Evolutionary conservation across 2,888 invertebrate genomes (phyloP), one percentile per base, ranked within the genome.

Genomic region (Agrotis clavis): DNA sequence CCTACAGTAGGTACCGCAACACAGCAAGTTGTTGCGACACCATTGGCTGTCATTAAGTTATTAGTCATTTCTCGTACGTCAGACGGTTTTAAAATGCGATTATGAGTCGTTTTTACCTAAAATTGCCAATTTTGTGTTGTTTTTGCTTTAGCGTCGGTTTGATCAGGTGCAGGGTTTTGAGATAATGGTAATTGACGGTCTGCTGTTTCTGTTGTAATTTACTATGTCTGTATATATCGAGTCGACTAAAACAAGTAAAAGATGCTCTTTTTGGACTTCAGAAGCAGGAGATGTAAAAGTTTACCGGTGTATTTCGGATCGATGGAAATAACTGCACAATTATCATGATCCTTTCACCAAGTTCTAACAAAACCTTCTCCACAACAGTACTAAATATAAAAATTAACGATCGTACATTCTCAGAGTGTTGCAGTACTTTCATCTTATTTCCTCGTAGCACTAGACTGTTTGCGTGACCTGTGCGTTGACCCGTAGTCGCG

Each of bases 401-500:
- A 72, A 74, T 54, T 66, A 69, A 74, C 78, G 71, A 75, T 54
- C 61, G 45, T 51, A 60, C 69, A 75, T 74, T 78, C 72, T 53
- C 60, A 45, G 54, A 64, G 67, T 76, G 64, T 83, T 77, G 30
- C 67, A 72, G 76, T 79, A 73, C 83, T 82, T 77, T 84, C 79
- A 82, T 77, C 71, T 64, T 79, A 70, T 83, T 79, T 79, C 71
- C 74, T 72, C 57, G 74, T 74, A 57, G 67, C 71, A n/a, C 53
- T 75, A 69, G 64, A 66, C 69, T 87, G 88, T 88, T 89, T 87
- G 88, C 88, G 89, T 88, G 91, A 89, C 89, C 91, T 89, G 91
- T 89, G 88, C 91, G 88, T 90, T 91, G 92, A 92, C 92, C 92
- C 87, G 88, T 63, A 86, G 88, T 84, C 60, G 71, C 77, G 79